A percentile compares a stretch with the other conserved stretches of the same genome.
Conservation (phyloP, 2,797 vertebrate genomes). For the Sternarchorhynchus goeldii region DNA sequence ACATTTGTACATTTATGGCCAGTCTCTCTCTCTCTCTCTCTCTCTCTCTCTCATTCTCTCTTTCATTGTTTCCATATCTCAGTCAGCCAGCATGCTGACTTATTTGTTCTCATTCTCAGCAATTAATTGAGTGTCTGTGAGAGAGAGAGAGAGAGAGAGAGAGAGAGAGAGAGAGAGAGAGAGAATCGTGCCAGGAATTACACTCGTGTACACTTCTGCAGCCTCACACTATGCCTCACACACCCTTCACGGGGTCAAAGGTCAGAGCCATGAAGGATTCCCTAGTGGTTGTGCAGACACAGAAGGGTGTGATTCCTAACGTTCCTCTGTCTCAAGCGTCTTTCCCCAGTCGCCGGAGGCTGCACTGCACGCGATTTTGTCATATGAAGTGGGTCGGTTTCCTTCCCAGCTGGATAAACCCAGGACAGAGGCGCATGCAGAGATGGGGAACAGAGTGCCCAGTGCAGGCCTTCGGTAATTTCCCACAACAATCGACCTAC, state of each 20-base stretch:
- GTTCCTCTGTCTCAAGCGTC: constrained; percentile 8
- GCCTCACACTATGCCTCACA: not conserved
- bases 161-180: no score
- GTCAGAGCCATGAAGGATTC: not conserved
- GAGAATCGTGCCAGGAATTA: not conserved
- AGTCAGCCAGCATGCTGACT: constrained; percentile 8
- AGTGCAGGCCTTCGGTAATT: constrained; percentile 44
- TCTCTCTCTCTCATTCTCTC: not conserved
- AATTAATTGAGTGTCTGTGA: not conserved
- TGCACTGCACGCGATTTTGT: constrained; percentile 27
- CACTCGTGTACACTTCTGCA: constrained; percentile 7
- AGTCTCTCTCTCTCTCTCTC: not conserved
- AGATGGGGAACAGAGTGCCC: constrained; percentile 18
- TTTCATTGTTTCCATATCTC: constrained; percentile 1
- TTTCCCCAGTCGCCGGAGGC: constrained; percentile 16
- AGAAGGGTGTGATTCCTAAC: constrained; percentile 6
- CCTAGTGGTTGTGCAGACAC: not conserved
- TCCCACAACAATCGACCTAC: constrained; percentile 54
- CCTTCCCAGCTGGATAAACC: constrained; percentile 47
- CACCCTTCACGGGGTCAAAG: not conserved
- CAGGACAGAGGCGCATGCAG: constrained; percentile 26
- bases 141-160: no score
- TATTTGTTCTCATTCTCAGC: constrained; percentile 29
- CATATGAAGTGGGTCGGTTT: constrained; percentile 49
- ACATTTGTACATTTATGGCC: no score